Evolutionary conservation across 1,140 invertebrate species (phyloP), one percentile per base, ranked within the genome.

Genomic region (Micrasema minimum): DNA sequence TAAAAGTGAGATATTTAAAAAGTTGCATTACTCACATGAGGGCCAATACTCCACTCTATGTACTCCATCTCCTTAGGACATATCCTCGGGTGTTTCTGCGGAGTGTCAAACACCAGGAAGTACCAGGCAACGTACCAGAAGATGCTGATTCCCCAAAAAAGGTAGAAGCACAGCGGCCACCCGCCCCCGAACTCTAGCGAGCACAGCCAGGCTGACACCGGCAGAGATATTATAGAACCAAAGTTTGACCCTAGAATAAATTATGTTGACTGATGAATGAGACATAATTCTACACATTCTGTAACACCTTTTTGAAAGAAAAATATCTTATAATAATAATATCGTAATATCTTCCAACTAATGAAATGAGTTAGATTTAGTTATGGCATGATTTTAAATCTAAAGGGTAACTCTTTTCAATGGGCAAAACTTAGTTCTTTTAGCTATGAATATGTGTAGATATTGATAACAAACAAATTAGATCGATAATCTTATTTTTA

Each of bases 41-140:
- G 78, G 11, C 86, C 86, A 53, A 89, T 85, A 74, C 84, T 82
- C n/a, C 87, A 81, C 70, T 89, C 86, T 23, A 92, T 92, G 74
- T 88, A 92, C 48, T 87, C 85, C 53, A 87, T 82, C 77, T 93
- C 91, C 66, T 88, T 86, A 4, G 81, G 83, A 83, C 86, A 87
- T 81, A 98, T 97, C 48, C 89, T 84, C 3, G 92, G 92, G 86
- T 98, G 95, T 62, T 85, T 79, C 0, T 88, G 85, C 5, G 96
- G 96, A 9, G 88, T 87, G 72, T 94, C 91, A 76, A 89, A 93
- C 0, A 93, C 87, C 12, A 92, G 81, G 51, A 88, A 84, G 74
- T 90, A 83, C 92, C 93, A 94, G 72, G 89, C 88, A 22, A 87
- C 77, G 72, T 92, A 95, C 95, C 95, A 97, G 2, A 93, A 38